Percentiles rank a stretch among this genome's conserved stretches.
Conservation (phyloP, 2,113 vertebrate genomes). For the Saimiri boliviensis region DNA sequence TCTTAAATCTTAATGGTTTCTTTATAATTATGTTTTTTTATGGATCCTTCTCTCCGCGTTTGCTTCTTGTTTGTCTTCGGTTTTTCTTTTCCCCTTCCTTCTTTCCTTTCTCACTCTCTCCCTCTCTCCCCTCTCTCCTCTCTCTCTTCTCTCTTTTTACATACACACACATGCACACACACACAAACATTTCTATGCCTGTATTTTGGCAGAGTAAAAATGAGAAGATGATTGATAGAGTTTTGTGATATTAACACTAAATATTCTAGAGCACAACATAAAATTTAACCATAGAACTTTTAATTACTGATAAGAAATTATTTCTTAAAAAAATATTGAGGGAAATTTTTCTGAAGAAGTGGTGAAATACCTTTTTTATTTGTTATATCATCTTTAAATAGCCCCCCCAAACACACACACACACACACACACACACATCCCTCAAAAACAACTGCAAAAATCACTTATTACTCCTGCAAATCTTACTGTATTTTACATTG, state of each 20-base stretch:
- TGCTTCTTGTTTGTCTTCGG: background rate
- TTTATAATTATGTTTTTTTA: background rate
- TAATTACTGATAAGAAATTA: background rate
- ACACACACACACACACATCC: too few relatives aligned
- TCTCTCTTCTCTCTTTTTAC: background rate
- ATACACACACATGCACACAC: background rate
- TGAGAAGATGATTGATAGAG: background rate
- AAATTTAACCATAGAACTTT: background rate
- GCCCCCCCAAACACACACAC: too few relatives aligned
- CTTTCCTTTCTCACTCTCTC: background rate
- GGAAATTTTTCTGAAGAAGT: background rate
- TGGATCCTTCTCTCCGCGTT: background rate
- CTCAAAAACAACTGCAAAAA: background rate
- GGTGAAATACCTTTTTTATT: background rate
- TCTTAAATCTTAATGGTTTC: background rate
- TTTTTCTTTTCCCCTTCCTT: background rate
- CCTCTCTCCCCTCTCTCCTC: background rate
- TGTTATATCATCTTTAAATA: background rate
- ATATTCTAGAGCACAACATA: background rate
- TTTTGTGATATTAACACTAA: background rate
- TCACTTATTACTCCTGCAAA: background rate
- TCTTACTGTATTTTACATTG: background rate
- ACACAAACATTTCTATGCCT: background rate
- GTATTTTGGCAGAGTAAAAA: conserved; percentile 6
- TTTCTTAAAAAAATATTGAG: background rate